phyloP scores from a whole-genome alignment of 2,888 invertebrate species.

The Theretra japonica region DNA sequence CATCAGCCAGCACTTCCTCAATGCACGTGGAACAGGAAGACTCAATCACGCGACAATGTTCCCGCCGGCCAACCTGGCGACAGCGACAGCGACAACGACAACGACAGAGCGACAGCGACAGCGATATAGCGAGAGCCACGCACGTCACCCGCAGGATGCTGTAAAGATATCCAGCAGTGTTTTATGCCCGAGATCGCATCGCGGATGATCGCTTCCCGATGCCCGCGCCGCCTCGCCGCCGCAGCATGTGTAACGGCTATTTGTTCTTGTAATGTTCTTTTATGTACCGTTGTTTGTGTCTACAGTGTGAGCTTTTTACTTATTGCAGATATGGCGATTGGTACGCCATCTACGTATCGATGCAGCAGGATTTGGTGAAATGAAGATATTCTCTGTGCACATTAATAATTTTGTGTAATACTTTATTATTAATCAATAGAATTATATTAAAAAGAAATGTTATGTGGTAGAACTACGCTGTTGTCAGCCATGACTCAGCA shows the following conservation, averaged over 20 bases:
- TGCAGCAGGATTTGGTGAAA: too few species aligned
- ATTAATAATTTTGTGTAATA: too few species aligned
- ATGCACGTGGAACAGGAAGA: constrained; percentile 17
- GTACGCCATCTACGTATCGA: too few species aligned
- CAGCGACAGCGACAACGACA: neutral
- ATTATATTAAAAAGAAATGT: too few species aligned
- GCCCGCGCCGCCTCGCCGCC: neutral
- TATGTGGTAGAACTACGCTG: too few species aligned
- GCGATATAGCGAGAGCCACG: neutral
- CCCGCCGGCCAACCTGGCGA: neutral
- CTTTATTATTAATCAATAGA: too few species aligned
- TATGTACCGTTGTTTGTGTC: neutral
- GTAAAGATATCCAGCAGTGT: constrained; percentile 16
- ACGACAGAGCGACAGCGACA: constrained; percentile 14
- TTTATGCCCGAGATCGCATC: constrained; percentile 19
- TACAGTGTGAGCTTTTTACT: neutral
- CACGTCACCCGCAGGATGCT: constrained; percentile 24
- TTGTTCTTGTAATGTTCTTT: neutral
- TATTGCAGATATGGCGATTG: neutral
- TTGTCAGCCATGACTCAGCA: too few species aligned
- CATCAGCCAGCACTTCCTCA: neutral
- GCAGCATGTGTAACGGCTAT: neutral
- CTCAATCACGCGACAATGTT: constrained; percentile 6
- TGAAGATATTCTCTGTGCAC: too few species aligned
- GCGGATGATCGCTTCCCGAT: constrained; percentile 16